Evolutionary conservation across 2,797 vertebrate genomes (phyloP), one percentile per base, ranked within the genome.

Genomic region (Pogonophryne albipinna): DNA sequence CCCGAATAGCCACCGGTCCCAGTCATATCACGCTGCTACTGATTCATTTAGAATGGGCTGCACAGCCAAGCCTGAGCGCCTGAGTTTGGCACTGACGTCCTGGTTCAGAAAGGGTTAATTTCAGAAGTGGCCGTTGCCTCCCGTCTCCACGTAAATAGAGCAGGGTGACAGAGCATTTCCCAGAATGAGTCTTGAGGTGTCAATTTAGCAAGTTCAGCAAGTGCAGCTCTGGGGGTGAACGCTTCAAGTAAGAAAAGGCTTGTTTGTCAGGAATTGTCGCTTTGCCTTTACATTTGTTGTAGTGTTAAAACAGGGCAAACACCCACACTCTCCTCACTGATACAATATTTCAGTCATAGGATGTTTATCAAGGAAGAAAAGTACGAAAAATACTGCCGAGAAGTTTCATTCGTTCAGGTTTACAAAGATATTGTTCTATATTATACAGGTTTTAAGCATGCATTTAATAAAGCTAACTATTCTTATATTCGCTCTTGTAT

Each of bases 21-120:
- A 92, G 92, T 96, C 95, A 96, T 95, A 89, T 74, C 93, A 78
- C 71, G 69, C 93, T n/a, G 13, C 51, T 20, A 80, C 79, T 93
- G 92, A 94, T 93, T 94, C 92, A 93, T 93, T 90, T 89, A 85
- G 87, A 84, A 71, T 53, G 67, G 82, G 87, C 66, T 90, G 85
- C 81, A 86, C 72, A 80, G 66, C 71, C 68, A 52, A 84, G 60
- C 79, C 84, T 60, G 61, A 80, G 71, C 50, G 17, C 75, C 57
- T 86, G 78, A 68, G 60, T 69, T 55, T 4, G 8, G 65, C 68
- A 60, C 65, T 73, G 79, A 85, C 91, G 90, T 94, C 92, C 93
- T 89, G 86, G 93, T 72, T 82, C 62, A 66, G 66, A 84, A 73
- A 87, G 93, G 87, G 93, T 94, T 94, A 94, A 94, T 94, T 87